Evolutionary conservation across 2,888 invertebrate genomes (phyloP).

Genomic region (Caenorhabditis sp.): DNA sequence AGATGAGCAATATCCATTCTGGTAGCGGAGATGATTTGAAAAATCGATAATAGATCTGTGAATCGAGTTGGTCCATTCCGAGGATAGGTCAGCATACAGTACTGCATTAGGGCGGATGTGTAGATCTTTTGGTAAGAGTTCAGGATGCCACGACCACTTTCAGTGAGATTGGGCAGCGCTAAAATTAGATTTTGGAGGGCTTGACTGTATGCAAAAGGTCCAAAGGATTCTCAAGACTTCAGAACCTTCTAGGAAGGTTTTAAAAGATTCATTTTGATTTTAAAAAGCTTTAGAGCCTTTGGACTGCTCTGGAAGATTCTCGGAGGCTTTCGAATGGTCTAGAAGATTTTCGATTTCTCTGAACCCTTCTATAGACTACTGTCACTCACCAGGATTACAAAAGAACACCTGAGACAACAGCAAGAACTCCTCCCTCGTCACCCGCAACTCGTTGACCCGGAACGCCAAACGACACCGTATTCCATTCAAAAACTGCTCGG

Average conservation of each 20-base stretch:
- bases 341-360: no score
- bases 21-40: constrained; percentile 7
- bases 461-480: constrained; percentile 4
- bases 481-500: constrained; percentile 3
- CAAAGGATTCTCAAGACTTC: no score
- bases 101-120: constrained; percentile 25
- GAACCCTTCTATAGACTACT: no score
- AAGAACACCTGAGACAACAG: constrained; percentile 11
- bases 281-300: no score
- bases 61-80: constrained; percentile 22
- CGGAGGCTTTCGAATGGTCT: no score
- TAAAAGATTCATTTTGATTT: no score
- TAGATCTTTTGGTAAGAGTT: constrained; percentile 18
- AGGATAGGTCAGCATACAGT: constrained; percentile 26
- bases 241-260: no score
- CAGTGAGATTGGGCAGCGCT: constrained; percentile 12
- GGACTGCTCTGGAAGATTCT: no score
- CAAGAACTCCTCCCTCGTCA: constrained; percentile 26
- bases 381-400: constrained; percentile 29
- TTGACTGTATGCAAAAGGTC: no score
- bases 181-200: no score
- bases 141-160: neutral
- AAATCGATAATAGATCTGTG: constrained; percentile 27
- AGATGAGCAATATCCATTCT: constrained; percentile 21
- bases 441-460: constrained; percentile 17